Conservation (phyloP, 2,113 vertebrate species). For the Anhinga rufa region DNA sequence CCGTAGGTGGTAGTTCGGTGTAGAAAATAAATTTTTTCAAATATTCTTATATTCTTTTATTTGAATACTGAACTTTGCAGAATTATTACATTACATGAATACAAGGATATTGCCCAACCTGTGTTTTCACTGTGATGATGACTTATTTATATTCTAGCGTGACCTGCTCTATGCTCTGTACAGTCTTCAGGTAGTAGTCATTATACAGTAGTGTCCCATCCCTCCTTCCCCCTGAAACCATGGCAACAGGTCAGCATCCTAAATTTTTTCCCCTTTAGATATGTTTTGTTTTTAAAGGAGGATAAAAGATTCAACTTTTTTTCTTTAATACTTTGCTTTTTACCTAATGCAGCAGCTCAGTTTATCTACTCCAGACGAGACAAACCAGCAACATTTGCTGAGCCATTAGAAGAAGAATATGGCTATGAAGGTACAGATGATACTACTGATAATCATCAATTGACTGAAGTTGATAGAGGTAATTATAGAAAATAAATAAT, state of each 20-base stretch:
- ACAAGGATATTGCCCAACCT: neutral
- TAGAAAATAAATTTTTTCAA: neutral
- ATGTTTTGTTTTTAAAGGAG: neutral
- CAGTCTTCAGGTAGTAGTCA: neutral
- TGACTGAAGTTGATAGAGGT: slow-evolving; percentile 90
- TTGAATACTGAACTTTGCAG: neutral
- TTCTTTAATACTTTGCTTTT: neutral
- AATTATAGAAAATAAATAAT: slow-evolving; percentile 10
- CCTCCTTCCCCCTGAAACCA: neutral
- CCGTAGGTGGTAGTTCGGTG: neutral
- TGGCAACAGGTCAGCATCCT: neutral
- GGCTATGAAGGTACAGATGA: slow-evolving; percentile 73
- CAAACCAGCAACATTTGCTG: slow-evolving; percentile 74
- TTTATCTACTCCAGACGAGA: slow-evolving; percentile 95
- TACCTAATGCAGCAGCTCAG: slow-evolving; percentile 84
- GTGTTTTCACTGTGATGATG: neutral
- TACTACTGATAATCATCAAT: slow-evolving; percentile 66
- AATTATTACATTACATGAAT: neutral
- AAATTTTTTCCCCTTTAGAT: neutral
- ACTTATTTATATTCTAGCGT: neutral
- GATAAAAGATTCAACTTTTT: neutral
- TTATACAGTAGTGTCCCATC: neutral
- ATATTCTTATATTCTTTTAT: neutral
- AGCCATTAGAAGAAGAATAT: slow-evolving; percentile 83
- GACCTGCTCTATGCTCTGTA: neutral